A percentile compares a stretch with the other conserved stretches of the same genome.
Evolutionary conservation across 2,888 invertebrate genomes (phyloP).

Genomic region (Physocephala rufipes): DNA sequence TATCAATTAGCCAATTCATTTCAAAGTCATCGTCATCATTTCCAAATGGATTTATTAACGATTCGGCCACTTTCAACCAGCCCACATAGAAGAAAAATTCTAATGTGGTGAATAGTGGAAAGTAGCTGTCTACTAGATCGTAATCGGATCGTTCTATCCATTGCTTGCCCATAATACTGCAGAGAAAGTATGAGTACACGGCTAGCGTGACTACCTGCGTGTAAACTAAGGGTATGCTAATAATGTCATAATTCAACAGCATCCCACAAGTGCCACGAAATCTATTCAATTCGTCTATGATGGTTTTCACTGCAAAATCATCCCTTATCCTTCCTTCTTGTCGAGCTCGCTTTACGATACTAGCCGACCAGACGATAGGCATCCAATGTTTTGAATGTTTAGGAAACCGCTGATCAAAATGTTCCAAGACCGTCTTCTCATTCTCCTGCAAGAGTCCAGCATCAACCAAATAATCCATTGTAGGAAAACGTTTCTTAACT

Average conservation of each 20-base stretch:
- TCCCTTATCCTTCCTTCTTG: slow-evolving; percentile 88
- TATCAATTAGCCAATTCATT: slow-evolving; percentile 89
- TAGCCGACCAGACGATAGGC: slow-evolving; percentile 89
- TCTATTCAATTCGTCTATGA: slow-evolving; percentile 84
- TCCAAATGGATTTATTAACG: slow-evolving; percentile 88
- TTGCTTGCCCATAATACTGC: slow-evolving; percentile 86
- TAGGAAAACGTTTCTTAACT: slow-evolving; percentile 89
- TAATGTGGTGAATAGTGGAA: slow-evolving; percentile 86
- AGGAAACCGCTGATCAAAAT: slow-evolving; percentile 80
- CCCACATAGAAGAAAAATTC: slow-evolving; percentile 90
- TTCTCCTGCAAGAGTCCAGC: slow-evolving; percentile 82
- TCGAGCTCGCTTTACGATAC: slow-evolving; percentile 84
- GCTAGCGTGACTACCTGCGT: slow-evolving; percentile 87
- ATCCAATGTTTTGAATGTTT: slow-evolving; percentile 90
- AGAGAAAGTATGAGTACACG: slow-evolving; percentile 88
- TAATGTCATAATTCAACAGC: slow-evolving; percentile 78
- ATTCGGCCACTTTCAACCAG: slow-evolving; percentile 90
- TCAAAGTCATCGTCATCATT: slow-evolving; percentile 92
- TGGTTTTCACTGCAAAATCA: slow-evolving; percentile 90
- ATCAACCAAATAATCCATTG: slow-evolving; percentile 82
- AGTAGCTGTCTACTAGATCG: slow-evolving; percentile 76
- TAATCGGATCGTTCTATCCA: slow-evolving; percentile 71
- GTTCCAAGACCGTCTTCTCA: slow-evolving; percentile 79
- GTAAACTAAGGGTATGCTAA: slow-evolving; percentile 79
- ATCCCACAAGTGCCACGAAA: slow-evolving; percentile 80